Percentiles rank a stretch among this genome's conserved stretches.
Conservation (phyloP, 2,797 vertebrate genomes). For the Phataginus tricuspis region DNA sequence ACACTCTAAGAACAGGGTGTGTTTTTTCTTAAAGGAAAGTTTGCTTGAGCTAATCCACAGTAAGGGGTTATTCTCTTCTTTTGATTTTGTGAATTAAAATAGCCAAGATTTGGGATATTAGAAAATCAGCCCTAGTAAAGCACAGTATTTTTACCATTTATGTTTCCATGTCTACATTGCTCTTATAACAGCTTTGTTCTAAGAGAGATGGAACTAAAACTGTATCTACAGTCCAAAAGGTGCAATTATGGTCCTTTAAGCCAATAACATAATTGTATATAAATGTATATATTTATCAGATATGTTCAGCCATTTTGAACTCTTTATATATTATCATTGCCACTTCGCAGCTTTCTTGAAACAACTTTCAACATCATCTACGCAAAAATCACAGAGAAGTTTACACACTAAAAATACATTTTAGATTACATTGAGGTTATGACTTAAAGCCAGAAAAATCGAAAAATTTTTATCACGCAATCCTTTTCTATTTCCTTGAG, state of each 20-base stretch:
- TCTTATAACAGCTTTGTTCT: slow-evolving; percentile 45
- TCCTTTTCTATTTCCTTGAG: slow-evolving; percentile 49
- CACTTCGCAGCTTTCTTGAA: slow-evolving; percentile 71
- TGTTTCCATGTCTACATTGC: not conserved
- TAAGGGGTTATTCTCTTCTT: not conserved
- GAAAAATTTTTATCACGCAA: slow-evolving; percentile 10
- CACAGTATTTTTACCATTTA: not conserved
- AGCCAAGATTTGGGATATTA: not conserved
- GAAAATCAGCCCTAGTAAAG: not conserved
- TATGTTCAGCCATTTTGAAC: slow-evolving; percentile 74
- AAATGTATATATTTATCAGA: slow-evolving; percentile 68
- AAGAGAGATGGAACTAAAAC: slow-evolving; percentile 31
- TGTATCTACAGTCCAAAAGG: slow-evolving; percentile 55
- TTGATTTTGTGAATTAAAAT: slow-evolving; percentile 44
- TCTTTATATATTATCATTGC: slow-evolving; percentile 65
- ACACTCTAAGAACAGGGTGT: not conserved
- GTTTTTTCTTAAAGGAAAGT: slow-evolving; percentile 38
- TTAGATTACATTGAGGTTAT: slow-evolving; percentile 56
- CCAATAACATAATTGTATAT: slow-evolving; percentile 67
- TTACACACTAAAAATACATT: slow-evolving; percentile 72
- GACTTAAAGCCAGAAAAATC: slow-evolving; percentile 53
- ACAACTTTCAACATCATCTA: slow-evolving; percentile 72
- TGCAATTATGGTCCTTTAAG: slow-evolving; percentile 71
- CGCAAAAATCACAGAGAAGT: slow-evolving; percentile 70
- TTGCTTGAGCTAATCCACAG: not conserved